Evolutionary conservation across 2,888 invertebrate species (phyloP).

Genomic region (Balanococcus diminutus): DNA sequence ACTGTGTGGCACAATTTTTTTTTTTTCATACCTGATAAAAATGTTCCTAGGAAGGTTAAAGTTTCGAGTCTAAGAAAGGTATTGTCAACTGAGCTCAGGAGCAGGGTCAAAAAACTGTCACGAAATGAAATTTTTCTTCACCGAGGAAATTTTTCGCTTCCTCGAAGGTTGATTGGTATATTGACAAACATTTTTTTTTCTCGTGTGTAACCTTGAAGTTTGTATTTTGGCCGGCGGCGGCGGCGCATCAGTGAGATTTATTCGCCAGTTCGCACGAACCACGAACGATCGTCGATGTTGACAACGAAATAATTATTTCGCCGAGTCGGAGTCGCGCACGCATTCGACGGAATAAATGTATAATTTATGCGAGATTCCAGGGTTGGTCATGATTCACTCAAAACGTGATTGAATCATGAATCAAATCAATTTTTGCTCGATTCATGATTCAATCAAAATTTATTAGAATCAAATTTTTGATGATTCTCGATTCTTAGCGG

Average conservation of each 20-base stretch:
- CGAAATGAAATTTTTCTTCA: not conserved
- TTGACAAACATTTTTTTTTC: not conserved
- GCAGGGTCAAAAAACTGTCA: not conserved
- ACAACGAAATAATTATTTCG: conserved; percentile 18
- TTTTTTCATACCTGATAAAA: not conserved
- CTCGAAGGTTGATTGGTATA: not conserved
- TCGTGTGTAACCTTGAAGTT: not conserved
- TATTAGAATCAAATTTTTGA: too few relatives aligned
- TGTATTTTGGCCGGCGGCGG: not conserved
- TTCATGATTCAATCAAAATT: too few relatives aligned
- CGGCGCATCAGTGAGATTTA: conserved; percentile 13
- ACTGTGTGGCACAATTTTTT: not conserved
- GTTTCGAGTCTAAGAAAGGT: not conserved
- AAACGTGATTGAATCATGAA: too few relatives aligned
- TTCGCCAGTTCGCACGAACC: not conserved
- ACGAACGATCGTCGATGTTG: not conserved
- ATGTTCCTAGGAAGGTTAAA: not conserved
- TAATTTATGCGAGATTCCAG: not conserved
- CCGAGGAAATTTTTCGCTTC: too few relatives aligned
- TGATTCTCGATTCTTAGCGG: too few relatives aligned
- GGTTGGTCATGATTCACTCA: too few relatives aligned
- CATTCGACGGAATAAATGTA: not conserved
- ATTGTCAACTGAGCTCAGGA: not conserved
- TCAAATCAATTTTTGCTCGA: too few relatives aligned
- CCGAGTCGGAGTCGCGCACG: not conserved